phyloP scores from a whole-genome alignment of 2,888 invertebrate species.

The Agriotes lineatus region DNA sequence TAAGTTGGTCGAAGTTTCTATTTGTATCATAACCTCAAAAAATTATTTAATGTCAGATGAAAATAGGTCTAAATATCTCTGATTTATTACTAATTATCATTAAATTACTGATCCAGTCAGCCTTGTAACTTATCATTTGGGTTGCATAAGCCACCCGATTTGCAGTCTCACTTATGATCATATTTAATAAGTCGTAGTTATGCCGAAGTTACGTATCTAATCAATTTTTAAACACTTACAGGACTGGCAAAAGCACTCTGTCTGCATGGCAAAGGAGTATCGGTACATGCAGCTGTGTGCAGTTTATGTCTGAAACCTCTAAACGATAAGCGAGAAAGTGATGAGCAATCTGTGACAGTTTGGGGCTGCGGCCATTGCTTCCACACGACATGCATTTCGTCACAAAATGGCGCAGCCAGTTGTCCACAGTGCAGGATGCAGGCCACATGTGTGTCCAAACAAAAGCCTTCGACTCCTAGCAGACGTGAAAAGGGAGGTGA shows the following conservation, averaged over 20 bases:
- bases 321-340: constrained; percentile 50
- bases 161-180: neutral
- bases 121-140: too few relatives aligned
- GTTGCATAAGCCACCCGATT: too few relatives aligned
- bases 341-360: constrained; percentile 55
- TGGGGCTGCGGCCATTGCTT: constrained; percentile 64
- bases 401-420: constrained; percentile 49
- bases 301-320: constrained; percentile 61
- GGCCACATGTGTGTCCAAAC: constrained; percentile 50
- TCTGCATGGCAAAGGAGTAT: constrained; percentile 58
- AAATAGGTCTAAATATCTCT: too few relatives aligned
- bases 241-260: constrained; percentile 61
- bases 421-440: constrained; percentile 61
- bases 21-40: too few relatives aligned
- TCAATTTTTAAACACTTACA: constrained; percentile 49
- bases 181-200: neutral
- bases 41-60: too few relatives aligned
- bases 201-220: neutral
- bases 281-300: constrained; percentile 58
- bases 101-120: too few relatives aligned
- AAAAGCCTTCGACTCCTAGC: constrained; percentile 31
- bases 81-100: too few relatives aligned
- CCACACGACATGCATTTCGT: constrained; percentile 55
- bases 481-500: constrained; percentile 29
- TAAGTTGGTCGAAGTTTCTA: too few relatives aligned